phyloP scores from a whole-genome alignment of 2,113 vertebrate genomes.

The Procavia capensis region DNA sequence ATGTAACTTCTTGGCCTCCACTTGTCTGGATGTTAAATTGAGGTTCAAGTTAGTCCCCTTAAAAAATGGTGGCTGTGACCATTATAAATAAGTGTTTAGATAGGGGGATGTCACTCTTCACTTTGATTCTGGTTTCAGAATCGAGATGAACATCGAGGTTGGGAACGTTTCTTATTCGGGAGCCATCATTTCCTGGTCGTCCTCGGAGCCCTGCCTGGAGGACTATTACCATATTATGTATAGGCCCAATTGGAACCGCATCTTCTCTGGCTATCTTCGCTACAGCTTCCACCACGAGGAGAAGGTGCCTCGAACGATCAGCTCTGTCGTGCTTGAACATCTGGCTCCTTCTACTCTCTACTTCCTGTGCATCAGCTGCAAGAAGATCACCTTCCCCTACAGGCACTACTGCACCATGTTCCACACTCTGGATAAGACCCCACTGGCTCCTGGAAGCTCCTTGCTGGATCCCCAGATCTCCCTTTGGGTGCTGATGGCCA shows the following conservation, averaged over 20 bases:
- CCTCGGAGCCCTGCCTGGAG: constrained; percentile 84
- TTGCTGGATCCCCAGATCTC: constrained; percentile 83
- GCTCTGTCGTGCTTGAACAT: constrained; percentile 82
- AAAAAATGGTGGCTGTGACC: neutral
- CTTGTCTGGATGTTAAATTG: neutral
- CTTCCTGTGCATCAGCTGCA: constrained; percentile 86
- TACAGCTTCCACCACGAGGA: constrained; percentile 86
- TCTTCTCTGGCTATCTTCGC: constrained; percentile 84
- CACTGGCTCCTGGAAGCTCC: constrained; percentile 66
- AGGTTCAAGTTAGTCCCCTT: no score
- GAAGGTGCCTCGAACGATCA: constrained; percentile 84
- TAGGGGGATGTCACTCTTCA: constrained; percentile 30
- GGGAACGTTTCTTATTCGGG: constrained; percentile 86
- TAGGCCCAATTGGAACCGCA: constrained; percentile 87
- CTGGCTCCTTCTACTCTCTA: constrained; percentile 86
- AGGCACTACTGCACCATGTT: constrained; percentile 88
- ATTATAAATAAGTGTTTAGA: no score
- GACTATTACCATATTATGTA: constrained; percentile 88
- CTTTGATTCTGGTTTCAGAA: constrained; percentile 82
- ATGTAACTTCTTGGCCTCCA: neutral
- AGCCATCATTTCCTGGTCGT: constrained; percentile 85
- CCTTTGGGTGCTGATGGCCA: constrained; percentile 86
- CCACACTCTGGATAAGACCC: constrained; percentile 84
- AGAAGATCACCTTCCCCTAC: constrained; percentile 83
- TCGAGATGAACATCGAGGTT: constrained; percentile 86